phyloP scores from a whole-genome alignment of 2,113 vertebrate species.

The Protobothrops mucrosquamatus region DNA sequence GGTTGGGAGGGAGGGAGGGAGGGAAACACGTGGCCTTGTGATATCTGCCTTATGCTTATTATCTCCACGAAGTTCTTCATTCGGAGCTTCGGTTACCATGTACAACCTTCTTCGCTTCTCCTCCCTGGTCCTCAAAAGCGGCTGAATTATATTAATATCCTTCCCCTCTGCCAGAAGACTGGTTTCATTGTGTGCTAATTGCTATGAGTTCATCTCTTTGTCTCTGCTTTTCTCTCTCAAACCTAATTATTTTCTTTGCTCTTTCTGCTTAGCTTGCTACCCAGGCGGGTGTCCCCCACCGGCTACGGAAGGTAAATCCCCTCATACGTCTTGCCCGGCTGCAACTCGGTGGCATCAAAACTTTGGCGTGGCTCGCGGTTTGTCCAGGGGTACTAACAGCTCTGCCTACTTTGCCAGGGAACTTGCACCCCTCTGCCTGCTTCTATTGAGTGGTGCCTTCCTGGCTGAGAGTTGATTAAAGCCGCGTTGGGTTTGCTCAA shows the following conservation, averaged over 20 bases:
- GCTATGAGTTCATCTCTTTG: constrained; percentile 57
- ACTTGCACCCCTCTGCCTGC: constrained; percentile 35
- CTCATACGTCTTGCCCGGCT: constrained; percentile 66
- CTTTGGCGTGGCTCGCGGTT: constrained; percentile 25
- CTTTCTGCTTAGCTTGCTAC: constrained; percentile 91
- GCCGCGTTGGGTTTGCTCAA: not conserved
- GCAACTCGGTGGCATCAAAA: constrained; percentile 47
- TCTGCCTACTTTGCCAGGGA: constrained; percentile 35
- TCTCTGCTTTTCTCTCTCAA: constrained; percentile 49
- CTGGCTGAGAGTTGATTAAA: not conserved
- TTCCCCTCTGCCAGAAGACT: constrained; percentile 58
- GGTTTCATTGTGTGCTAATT: constrained; percentile 60
- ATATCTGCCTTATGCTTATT: not conserved
- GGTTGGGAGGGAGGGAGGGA: not conserved
- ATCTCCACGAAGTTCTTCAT: constrained; percentile 32
- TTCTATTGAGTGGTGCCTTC: not conserved
- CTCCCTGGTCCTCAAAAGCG: constrained; percentile 60
- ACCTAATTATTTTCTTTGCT: constrained; percentile 82
- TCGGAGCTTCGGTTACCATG: constrained; percentile 58
- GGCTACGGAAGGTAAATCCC: constrained; percentile 88
- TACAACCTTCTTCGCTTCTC: constrained; percentile 54
- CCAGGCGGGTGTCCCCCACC: constrained; percentile 87
- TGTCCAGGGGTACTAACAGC: constrained; percentile 59
- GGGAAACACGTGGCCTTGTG: not conserved
- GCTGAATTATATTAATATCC: constrained; percentile 71